phyloP scores from a whole-genome alignment of 2,797 vertebrate genomes.

The Oryzias sinensis region DNA sequence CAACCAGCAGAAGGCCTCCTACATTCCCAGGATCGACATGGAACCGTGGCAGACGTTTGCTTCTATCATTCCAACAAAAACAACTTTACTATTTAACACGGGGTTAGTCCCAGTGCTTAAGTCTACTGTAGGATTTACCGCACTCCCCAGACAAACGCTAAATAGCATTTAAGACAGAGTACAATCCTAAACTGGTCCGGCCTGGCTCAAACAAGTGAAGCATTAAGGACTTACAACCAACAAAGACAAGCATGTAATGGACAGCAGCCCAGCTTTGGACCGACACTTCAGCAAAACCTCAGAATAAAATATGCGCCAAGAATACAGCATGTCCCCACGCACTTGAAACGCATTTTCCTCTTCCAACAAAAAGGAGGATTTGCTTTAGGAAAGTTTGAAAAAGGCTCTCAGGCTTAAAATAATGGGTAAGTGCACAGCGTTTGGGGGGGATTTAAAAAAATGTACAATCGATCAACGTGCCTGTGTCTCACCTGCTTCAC shows the following conservation, averaged over 20 bases:
- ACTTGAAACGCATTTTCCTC: constrained; percentile 27
- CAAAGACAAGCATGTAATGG: constrained; percentile 60
- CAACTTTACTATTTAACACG: constrained; percentile 61
- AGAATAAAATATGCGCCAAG: constrained; percentile 27
- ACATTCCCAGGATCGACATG: constrained; percentile 29
- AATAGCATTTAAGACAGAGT: constrained; percentile 60
- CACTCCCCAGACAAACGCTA: constrained; percentile 61
- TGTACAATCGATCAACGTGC: too few relatives aligned
- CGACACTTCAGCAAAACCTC: constrained; percentile 24
- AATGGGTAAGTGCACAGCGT: too few relatives aligned
- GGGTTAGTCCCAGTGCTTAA: constrained; percentile 49
- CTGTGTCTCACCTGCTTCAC: too few relatives aligned
- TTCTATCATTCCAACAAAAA: constrained; percentile 58
- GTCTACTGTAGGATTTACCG: constrained; percentile 71
- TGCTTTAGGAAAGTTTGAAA: constrained; percentile 8
- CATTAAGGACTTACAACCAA: constrained; percentile 39
- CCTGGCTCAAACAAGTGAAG: constrained; percentile 30
- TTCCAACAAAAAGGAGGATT: constrained; percentile 11
- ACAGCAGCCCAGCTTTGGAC: constrained; percentile 23
- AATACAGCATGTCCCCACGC: constrained; percentile 35
- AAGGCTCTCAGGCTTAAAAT: too few relatives aligned
- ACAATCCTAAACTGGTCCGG: constrained; percentile 38
- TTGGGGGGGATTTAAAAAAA: too few relatives aligned
- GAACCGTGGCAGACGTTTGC: constrained; percentile 36
- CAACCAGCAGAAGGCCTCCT: constrained; percentile 24